A percentile compares a stretch with the other conserved stretches of the same genome.
Evolutionary conservation across 2,797 vertebrate genomes (phyloP).

Genomic region (Cetoscarus ocellatus): DNA sequence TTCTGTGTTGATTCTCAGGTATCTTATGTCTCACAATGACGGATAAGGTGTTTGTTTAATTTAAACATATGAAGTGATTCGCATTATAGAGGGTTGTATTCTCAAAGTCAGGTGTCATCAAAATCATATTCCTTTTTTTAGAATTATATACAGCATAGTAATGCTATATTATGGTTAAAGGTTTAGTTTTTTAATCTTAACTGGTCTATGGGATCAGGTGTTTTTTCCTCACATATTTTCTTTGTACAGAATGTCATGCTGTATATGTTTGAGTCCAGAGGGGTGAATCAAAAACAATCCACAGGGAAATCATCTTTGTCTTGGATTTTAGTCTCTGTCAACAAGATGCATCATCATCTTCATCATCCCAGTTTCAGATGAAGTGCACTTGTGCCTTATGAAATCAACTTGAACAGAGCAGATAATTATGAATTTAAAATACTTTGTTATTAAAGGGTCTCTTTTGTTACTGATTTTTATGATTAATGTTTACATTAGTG

Average conservation of each 20-base stretch:
- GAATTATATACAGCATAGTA: neutral
- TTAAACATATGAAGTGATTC: conserved; percentile 20
- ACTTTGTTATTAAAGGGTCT: neutral
- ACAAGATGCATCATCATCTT: conserved; percentile 16
- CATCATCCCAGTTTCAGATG: conserved; percentile 4
- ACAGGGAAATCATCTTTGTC: conserved; percentile 1
- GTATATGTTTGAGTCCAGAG: neutral
- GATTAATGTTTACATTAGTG: conserved; percentile 2
- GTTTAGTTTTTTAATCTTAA: neutral
- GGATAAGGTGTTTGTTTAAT: conserved; percentile 11
- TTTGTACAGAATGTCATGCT: neutral
- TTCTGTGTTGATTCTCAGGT: conserved; percentile 61
- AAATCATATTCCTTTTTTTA: neutral
- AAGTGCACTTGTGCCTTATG: conserved; percentile 66
- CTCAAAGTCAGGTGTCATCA: conserved; percentile 13
- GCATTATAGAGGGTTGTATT: neutral
- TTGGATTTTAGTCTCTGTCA: conserved; percentile 7
- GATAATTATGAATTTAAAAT: conserved; percentile 19
- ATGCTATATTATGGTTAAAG: neutral
- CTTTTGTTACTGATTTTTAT: conserved; percentile 5
- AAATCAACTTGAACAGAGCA: conserved; percentile 5
- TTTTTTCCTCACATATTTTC: neutral
- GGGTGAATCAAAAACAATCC: conserved; percentile 1
- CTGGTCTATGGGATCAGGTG: neutral
- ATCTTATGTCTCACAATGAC: conserved; percentile 20